phyloP scores from a whole-genome alignment of 1,140 invertebrate genomes.

The Ceratoteleas bidentatus region DNA sequence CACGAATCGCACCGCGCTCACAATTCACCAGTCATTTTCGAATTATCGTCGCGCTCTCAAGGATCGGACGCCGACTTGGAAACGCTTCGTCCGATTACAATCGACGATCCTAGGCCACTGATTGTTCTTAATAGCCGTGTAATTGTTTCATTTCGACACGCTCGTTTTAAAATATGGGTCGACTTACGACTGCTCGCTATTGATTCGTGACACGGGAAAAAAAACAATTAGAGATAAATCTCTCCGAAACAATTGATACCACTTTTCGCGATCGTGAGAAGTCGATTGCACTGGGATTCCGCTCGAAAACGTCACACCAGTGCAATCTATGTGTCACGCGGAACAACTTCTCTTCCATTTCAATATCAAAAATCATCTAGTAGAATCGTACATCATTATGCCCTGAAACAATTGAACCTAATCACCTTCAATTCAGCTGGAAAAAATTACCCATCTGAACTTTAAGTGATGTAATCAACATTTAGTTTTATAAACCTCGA shows the following conservation, averaged over 20 bases:
- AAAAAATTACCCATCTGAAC: neutral
- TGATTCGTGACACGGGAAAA: neutral
- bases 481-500: too few species aligned
- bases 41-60: constrained; percentile 13
- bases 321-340: neutral
- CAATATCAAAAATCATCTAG: too few species aligned
- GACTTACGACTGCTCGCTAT: neutral
- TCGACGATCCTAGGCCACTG: constrained; percentile 36
- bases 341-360: too few species aligned
- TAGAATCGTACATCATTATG: too few species aligned
- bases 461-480: too few species aligned
- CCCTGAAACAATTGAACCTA: too few species aligned
- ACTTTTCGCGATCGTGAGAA: neutral
- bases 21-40: constrained; percentile 26
- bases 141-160: constrained; percentile 44
- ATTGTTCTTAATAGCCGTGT: constrained; percentile 51
- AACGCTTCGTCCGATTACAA: constrained; percentile 21
- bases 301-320: neutral
- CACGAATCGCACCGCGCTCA: neutral
- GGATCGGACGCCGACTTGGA: constrained; percentile 15
- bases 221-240: constrained; percentile 25
- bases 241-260: constrained; percentile 6
- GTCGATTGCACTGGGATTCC: neutral
- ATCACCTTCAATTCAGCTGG: too few species aligned
- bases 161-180: constrained; percentile 15